These are phyloP conservation scores for Regulus satrapa DNA, from an alignment of 2,113 vertebrate species.

Conservation along the genomic window DNA sequence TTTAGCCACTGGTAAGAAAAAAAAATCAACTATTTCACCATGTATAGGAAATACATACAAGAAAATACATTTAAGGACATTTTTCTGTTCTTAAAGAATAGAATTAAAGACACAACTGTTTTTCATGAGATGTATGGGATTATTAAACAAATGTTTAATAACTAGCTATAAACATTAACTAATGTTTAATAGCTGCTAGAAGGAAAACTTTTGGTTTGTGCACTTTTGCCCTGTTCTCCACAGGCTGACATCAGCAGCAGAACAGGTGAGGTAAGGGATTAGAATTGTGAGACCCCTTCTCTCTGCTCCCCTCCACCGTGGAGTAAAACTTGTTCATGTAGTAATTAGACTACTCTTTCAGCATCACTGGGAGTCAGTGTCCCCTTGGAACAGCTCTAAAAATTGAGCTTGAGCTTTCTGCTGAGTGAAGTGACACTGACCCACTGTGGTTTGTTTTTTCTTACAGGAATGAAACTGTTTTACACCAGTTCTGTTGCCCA, in stretches of 20 bases:
- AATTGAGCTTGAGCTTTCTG: not conserved
- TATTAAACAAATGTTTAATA: not conserved
- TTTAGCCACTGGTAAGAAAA: not conserved
- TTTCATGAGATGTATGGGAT: not conserved
- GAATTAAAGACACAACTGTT: not conserved
- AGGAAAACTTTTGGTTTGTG: not conserved
- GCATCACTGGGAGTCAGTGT: not conserved
- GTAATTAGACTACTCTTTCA: not conserved
- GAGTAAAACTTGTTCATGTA: not conserved
- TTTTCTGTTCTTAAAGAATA: not conserved
- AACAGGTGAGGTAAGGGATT: not conserved
- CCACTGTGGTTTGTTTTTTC: constrained; percentile 26
- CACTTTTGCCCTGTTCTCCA: not conserved
- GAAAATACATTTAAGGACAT: not conserved
- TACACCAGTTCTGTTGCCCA: constrained; percentile 98
- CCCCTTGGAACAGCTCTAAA: not conserved
- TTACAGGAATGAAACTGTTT: constrained; percentile 92
- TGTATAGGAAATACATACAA: not conserved
- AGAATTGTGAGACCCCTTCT: not conserved
- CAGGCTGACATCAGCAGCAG: not conserved
- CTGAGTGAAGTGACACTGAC: constrained; percentile 4
- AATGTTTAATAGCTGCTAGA: not conserved
- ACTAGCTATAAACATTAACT: too few relatives aligned
- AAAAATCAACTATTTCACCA: not conserved
- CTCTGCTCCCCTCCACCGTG: not conserved